Conservation (phyloP, 1,140 invertebrate genomes). For the Glossosoma conforme region DNA sequence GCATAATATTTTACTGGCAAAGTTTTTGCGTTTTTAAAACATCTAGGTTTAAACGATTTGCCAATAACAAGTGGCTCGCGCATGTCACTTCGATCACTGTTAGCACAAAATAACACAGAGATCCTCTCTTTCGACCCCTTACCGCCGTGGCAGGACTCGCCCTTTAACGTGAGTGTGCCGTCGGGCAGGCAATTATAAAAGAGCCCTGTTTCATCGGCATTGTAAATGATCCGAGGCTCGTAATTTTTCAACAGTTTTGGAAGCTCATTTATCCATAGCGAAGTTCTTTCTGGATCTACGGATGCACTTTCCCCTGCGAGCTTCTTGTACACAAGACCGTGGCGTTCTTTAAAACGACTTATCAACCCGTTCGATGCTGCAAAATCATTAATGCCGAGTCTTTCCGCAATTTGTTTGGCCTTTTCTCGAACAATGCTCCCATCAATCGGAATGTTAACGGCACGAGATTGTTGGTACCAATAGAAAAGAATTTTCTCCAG, state of each 20-base stretch:
- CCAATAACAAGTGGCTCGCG: constrained; percentile 6
- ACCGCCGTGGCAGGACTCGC: constrained; percentile 9
- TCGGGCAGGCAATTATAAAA: constrained; percentile 5
- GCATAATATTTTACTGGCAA: too few species aligned
- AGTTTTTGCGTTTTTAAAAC: too few species aligned
- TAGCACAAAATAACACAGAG: constrained; percentile 5
- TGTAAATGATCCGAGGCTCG: not conserved
- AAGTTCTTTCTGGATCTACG: too few species aligned
- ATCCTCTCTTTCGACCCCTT: constrained; percentile 9
- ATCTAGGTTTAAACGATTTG: constrained; percentile 19
- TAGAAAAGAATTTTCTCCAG: too few species aligned
- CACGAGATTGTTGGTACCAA: constrained; percentile 10
- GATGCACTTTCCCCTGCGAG: too few species aligned
- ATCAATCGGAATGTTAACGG: constrained; percentile 13
- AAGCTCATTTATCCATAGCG: too few species aligned
- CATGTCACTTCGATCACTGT: constrained; percentile 12
- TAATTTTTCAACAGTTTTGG: constrained; percentile 3
- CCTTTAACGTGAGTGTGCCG: constrained; percentile 1
- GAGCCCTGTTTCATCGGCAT: not conserved
- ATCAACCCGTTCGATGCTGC: too few species aligned
- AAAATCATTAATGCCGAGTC: constrained; percentile 12
- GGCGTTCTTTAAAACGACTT: too few species aligned
- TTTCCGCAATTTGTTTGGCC: constrained; percentile 13
- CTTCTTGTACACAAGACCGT: too few species aligned
- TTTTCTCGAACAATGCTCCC: constrained; percentile 13